Evolutionary conservation across 2,797 vertebrate species (phyloP).

Genomic region (Galagoides demidoff): DNA sequence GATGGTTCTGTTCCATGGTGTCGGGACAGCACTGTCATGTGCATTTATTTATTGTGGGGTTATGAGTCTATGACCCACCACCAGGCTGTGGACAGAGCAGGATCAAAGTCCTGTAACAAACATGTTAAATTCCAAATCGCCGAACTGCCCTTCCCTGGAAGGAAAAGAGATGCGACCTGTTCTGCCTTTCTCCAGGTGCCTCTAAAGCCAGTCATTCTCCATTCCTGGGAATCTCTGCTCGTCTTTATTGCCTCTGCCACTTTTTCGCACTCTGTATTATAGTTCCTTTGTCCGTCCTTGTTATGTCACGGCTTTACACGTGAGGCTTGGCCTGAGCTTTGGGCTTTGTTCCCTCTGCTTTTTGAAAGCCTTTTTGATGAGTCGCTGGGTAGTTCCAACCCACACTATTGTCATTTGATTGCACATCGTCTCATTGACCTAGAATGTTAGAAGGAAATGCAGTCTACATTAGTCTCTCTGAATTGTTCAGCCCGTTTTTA

Average conservation of each 20-base stretch:
- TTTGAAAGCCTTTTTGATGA: slow-evolving; percentile 30
- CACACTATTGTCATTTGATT: slow-evolving; percentile 7
- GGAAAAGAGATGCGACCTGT: rapidly evolving
- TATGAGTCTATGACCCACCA: not conserved
- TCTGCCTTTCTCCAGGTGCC: not conserved
- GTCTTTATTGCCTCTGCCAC: not conserved
- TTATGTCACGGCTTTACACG: not conserved
- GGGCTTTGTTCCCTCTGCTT: not conserved
- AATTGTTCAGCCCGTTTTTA: not conserved
- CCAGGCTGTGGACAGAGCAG: not conserved
- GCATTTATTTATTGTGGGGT: not conserved
- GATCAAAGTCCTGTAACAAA: not conserved
- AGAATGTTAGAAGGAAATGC: slow-evolving; percentile 10
- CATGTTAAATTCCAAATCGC: not conserved
- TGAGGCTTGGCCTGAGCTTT: not conserved
- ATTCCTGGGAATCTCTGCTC: slow-evolving; percentile 30
- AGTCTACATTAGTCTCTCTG: not conserved
- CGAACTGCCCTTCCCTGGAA: not conserved
- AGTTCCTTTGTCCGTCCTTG: slow-evolving; percentile 43
- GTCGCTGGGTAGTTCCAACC: not conserved
- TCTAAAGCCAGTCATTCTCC: not conserved
- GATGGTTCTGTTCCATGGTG: rapidly evolving
- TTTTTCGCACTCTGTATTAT: not conserved
- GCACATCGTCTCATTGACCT: not conserved
- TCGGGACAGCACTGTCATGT: not conserved